Percentiles rank a stretch among this genome's conserved stretches.
Conservation (phyloP, 92 coral and sea anemone species). For the Parazoanthus darwini region DNA sequence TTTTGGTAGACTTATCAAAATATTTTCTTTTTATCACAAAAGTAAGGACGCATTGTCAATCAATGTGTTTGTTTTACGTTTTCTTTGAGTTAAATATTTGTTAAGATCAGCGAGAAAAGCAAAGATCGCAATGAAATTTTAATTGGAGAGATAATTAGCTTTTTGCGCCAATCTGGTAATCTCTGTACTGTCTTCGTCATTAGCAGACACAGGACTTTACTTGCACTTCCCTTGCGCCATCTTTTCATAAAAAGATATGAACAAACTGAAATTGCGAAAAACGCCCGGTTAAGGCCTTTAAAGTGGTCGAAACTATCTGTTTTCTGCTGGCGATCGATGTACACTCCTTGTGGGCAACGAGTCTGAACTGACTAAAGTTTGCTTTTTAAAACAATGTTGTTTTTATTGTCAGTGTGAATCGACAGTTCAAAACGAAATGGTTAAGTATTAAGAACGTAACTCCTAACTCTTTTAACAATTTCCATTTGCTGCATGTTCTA, state of each 20-base stretch:
- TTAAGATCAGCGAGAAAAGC: constrained; percentile 19
- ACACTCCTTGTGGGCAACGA: neutral
- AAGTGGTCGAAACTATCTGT: too few relatives aligned
- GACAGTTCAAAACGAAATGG: neutral
- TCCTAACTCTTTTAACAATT: neutral
- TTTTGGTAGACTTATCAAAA: neutral
- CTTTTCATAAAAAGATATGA: neutral
- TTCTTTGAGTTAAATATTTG: constrained; percentile 27
- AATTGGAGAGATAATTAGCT: constrained; percentile 38
- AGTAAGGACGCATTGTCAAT: constrained; percentile 14
- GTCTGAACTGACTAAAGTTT: neutral
- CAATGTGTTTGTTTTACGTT: constrained; percentile 25
- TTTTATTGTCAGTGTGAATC: too few relatives aligned
- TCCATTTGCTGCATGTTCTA: neutral
- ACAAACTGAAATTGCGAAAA: neutral
- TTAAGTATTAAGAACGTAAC: neutral
- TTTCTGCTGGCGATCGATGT: neutral
- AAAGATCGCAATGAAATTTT: constrained; percentile 26
- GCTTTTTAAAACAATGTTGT: neutral
- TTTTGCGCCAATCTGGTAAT: constrained; percentile 14
- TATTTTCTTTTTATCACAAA: constrained; percentile 10
- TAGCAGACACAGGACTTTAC: neutral
- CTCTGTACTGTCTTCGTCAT: constrained; percentile 5
- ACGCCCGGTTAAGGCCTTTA: neutral
- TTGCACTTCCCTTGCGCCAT: neutral